phyloP scores from a whole-genome alignment of 2,797 vertebrate species.

The Anniella stebbinsi region DNA sequence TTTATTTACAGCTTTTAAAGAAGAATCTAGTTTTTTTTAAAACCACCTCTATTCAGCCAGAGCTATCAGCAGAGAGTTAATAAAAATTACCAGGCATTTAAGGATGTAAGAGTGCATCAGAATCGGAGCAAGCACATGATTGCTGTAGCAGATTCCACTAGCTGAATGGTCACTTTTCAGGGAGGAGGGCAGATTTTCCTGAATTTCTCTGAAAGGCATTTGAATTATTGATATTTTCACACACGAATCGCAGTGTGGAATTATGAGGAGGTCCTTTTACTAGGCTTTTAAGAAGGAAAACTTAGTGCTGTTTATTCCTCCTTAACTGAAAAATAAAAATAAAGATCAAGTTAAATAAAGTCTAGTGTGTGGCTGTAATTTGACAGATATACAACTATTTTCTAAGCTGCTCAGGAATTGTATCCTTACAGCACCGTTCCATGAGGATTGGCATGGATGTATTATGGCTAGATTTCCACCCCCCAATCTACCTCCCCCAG shows the following conservation, averaged over 20 bases:
- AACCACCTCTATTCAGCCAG: constrained; percentile 19
- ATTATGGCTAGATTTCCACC: constrained; percentile 28
- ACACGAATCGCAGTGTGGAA: constrained; percentile 13
- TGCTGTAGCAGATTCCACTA: constrained; percentile 45
- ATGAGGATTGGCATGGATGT: constrained; percentile 28
- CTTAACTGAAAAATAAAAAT: constrained; percentile 43
- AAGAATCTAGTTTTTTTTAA: not conserved
- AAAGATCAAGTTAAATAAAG: constrained; percentile 27
- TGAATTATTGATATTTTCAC: constrained; percentile 57
- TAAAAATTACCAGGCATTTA: constrained; percentile 40
- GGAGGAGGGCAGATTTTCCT: constrained; percentile 35
- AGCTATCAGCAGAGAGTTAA: constrained; percentile 40
- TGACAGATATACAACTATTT: constrained; percentile 32
- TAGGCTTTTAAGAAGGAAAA: constrained; percentile 19
- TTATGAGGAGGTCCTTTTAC: constrained; percentile 40
- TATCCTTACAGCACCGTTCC: constrained; percentile 9
- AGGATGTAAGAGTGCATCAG: constrained; percentile 9
- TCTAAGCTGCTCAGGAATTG: constrained; percentile 18
- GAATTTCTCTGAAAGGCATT: constrained; percentile 49
- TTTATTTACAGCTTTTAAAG: constrained; percentile 35
- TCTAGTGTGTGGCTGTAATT: not conserved
- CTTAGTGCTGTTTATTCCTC: constrained; percentile 36
- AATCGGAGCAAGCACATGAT: constrained; percentile 37
- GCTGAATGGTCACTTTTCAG: constrained; percentile 24
- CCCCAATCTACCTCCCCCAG: no score